Percentiles rank a stretch among this genome's conserved stretches.
phyloP scores from a whole-genome alignment of 2,888 invertebrate genomes.

The Phengaris arion region DNA sequence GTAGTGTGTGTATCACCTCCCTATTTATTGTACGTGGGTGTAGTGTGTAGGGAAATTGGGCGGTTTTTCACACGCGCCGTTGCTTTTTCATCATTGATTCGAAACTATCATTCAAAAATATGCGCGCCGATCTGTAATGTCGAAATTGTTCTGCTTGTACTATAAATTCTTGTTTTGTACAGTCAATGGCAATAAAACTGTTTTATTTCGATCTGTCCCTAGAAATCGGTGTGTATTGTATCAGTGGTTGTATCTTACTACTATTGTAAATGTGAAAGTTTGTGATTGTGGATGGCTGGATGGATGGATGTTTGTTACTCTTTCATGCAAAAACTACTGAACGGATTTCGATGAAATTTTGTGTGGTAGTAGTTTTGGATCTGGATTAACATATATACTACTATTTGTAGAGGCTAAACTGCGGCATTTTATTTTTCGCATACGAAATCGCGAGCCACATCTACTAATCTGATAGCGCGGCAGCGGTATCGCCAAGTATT shows the following conservation, averaged over 20 bases:
- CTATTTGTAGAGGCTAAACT: too few species aligned
- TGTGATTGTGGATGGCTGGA: too few species aligned
- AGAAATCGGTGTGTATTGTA: neutral
- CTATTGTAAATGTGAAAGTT: too few species aligned
- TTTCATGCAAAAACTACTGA: neutral
- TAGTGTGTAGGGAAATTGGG: conserved; percentile 12
- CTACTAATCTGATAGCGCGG: too few species aligned
- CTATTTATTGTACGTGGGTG: neutral
- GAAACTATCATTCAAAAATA: conserved; percentile 27
- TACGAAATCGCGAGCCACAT: too few species aligned
- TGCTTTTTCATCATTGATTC: conserved; percentile 19
- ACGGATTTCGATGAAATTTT: neutral
- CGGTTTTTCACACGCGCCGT: conserved; percentile 17
- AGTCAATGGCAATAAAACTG: neutral
- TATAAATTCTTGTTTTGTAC: conserved; percentile 13
- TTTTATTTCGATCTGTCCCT: neutral
- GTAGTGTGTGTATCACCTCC: too few species aligned
- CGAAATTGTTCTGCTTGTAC: conserved; percentile 10
- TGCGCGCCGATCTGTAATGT: conserved; percentile 26
- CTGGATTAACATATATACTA: too few species aligned
- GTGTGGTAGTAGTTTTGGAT: too few species aligned
- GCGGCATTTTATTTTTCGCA: too few species aligned
- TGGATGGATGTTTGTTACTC: too few species aligned
- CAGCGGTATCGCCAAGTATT: too few species aligned
- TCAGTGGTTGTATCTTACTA: too few species aligned